phyloP scores from a whole-genome alignment of 2,888 invertebrate genomes.

The Isoperla grammatica region DNA sequence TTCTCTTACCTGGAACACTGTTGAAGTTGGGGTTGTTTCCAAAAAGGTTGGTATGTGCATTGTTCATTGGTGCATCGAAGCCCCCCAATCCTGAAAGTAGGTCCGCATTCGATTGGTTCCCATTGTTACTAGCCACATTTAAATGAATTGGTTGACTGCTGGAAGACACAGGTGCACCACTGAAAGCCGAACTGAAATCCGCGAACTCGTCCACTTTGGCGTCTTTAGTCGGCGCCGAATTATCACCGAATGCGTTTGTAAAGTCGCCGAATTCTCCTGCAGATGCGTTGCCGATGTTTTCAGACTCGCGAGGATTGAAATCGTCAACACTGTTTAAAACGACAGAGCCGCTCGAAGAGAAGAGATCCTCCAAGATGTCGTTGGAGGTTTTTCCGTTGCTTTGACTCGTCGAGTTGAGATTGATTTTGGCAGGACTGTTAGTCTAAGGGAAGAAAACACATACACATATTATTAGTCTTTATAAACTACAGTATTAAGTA shows the following conservation, averaged over 20 bases:
- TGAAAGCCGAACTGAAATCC: conserved; percentile 67
- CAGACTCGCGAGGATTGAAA: conserved; percentile 41
- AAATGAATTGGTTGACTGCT: neutral
- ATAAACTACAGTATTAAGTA: no score
- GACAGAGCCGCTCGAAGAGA: conserved; percentile 8
- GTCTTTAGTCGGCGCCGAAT: conserved; percentile 31
- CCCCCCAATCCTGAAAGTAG: conserved; percentile 33
- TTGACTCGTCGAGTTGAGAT: conserved; percentile 21
- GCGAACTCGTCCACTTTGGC: conserved; percentile 64
- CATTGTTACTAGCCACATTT: conserved; percentile 5
- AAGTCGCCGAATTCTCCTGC: conserved; percentile 71
- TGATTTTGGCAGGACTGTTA: conserved; percentile 20
- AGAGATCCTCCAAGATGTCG: conserved; percentile 10
- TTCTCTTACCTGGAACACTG: conserved; percentile 22
- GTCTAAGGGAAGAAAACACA: conserved; percentile 14
- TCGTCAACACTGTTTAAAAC: conserved; percentile 36
- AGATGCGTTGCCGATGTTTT: conserved; percentile 37
- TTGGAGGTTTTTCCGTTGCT: conserved; percentile 17
- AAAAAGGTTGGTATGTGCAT: neutral
- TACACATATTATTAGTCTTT: no score
- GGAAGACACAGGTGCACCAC: neutral
- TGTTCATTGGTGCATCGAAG: conserved; percentile 4
- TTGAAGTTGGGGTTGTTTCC: conserved; percentile 17
- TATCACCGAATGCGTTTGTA: conserved; percentile 57
- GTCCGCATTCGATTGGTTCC: conserved; percentile 33